Evolutionary conservation across 2,797 vertebrate genomes (phyloP), one percentile per base, ranked within the genome.

Genomic region (Etheostoma nigrum): DNA sequence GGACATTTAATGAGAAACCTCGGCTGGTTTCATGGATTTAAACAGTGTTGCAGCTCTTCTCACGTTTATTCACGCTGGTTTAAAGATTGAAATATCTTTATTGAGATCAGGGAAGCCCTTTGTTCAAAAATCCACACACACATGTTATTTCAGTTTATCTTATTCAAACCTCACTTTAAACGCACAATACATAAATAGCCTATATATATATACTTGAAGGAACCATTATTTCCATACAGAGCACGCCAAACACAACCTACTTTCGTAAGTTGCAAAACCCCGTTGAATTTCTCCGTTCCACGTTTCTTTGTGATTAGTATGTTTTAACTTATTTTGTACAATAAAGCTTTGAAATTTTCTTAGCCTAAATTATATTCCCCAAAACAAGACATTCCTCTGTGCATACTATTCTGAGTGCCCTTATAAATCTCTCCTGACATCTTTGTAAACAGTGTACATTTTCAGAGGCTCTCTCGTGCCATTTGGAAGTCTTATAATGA

Each of bases 401-500:
- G 89, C 88, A 87, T 72, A 88, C 83, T 86, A 89, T 91, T 91
- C 88, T 36, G 88, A 91, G 91, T 92, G 90, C 89, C 86, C 92
- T 92, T 91, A 94, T 95, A 94, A 94, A 95, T 95, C 95, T 93
- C 88, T 68, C 79, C 82, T 94, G 95, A 94, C 94, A 88, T 87
- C 88, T 95, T 93, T 95, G 92, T 95, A 95, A 94, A 95, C 93
- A 94, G 82, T 92, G 88, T 90, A 89, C 90, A 94, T 93, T 93
- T 94, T 86, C 91, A 93, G 84, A 91, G 90, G 85, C 81, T 91
- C 85, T 86, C 86, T 88, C 87, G 68, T 88, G 86, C 88, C 84
- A 88, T 91, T 77, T 89, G 76, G 92, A 91, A 88, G 83, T 89
- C 85, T 75, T 76, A 71, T 80, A 88, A 89, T 84, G 76, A 92